phyloP scores from a whole-genome alignment of 92 coral and sea anemone species.

The Chrysogorgia sp. region DNA sequence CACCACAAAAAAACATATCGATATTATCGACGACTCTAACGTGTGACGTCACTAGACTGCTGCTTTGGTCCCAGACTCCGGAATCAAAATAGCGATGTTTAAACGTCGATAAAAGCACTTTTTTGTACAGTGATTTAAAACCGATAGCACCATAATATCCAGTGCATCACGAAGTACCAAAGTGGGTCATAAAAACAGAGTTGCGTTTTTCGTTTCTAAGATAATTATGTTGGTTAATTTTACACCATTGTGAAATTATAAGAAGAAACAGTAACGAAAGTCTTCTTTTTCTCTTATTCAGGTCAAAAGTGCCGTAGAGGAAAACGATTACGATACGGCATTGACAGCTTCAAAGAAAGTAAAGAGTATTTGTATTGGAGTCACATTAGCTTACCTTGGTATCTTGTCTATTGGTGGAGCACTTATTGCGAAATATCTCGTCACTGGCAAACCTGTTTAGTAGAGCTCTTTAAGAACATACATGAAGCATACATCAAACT shows the following conservation, averaged over 20 bases:
- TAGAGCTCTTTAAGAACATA: neutral
- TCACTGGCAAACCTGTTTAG: conserved; percentile 4
- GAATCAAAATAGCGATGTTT: too few species aligned
- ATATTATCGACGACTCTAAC: too few species aligned
- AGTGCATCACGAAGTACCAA: too few species aligned
- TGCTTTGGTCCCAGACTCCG: too few species aligned
- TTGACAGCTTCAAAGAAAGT: conserved; percentile 20
- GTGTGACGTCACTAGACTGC: too few species aligned
- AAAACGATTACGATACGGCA: conserved; percentile 18
- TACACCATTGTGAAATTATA: neutral
- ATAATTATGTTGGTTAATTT: neutral
- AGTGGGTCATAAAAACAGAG: too few species aligned
- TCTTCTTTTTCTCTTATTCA: neutral
- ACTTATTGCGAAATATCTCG: conserved; percentile 8
- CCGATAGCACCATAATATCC: too few species aligned
- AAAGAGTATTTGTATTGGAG: conserved; percentile 8
- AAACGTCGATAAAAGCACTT: too few species aligned
- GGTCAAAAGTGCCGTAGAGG: conserved; percentile 28
- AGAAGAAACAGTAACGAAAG: neutral
- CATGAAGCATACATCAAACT: neutral
- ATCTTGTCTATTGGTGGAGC: conserved; percentile 30
- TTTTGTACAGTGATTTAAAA: too few species aligned
- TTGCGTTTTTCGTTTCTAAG: neutral
- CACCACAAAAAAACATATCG: too few species aligned
- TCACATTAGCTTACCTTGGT: conserved; percentile 15